Conservation (phyloP, 1,140 invertebrate genomes). For the Argopecten irradians region DNA sequence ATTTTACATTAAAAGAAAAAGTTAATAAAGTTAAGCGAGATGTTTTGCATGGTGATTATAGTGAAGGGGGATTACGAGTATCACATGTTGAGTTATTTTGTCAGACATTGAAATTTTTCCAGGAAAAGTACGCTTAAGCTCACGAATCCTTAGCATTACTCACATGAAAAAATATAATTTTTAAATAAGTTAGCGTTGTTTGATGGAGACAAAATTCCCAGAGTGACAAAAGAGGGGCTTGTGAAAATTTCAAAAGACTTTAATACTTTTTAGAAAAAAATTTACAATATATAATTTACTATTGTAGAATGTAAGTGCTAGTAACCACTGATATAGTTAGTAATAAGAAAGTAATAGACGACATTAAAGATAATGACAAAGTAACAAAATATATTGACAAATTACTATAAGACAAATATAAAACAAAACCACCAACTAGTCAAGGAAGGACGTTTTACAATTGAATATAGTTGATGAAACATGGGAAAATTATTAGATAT, state of each 20-base stretch:
- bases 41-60: neutral
- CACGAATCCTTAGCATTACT: neutral
- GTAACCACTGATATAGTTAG: neutral
- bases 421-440: too few relatives aligned
- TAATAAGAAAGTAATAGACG: too few relatives aligned
- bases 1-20: neutral
- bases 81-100: neutral
- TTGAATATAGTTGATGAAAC: too few relatives aligned
- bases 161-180: neutral
- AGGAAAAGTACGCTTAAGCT: neutral
- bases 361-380: too few relatives aligned
- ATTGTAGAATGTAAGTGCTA: neutral
- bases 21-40: neutral
- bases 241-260: neutral
- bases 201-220: neutral
- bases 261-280: neutral
- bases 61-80: neutral
- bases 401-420: too few relatives aligned
- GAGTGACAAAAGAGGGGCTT: neutral
- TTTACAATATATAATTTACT: neutral
- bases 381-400: too few relatives aligned
- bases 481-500: too few relatives aligned
- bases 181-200: neutral
- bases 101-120: neutral
- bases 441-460: too few relatives aligned